Evolutionary conservation across 2,888 invertebrate species (phyloP), one percentile per base, ranked within the genome.

Genomic region (Troilus luridus): DNA sequence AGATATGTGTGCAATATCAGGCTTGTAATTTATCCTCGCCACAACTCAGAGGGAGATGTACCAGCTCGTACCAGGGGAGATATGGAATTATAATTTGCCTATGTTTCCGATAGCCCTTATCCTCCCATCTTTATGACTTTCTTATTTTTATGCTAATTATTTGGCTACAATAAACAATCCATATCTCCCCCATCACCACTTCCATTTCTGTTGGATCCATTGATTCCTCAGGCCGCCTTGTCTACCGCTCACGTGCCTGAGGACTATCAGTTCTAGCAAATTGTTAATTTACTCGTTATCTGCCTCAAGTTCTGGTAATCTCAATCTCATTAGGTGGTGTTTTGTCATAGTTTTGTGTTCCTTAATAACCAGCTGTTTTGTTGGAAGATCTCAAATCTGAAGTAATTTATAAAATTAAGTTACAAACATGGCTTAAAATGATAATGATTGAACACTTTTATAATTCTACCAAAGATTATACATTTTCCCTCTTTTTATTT

Each of bases 81-180:
- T 85, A 85, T 54, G 56, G 85, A 85, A 85, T 85, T 85, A 85
- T 85, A 85, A 85, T 85, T 85, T 85, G 85, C 85, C 56, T 85
- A 85, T 85, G 54, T n/a, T 54, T 56, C 85, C 56, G 85, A 85
- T 85, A 85, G 14, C 56, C n/a, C n/a, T 77, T 58, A 85, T 85
- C 85, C n/a, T 5, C 21, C 85, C 56, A 85, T 85, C 85, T 85
- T 85, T 85, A 85, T 11, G 54, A 10, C 56, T 56, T 85, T 85
- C 85, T 58, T 85, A 54, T 85, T 85, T 85, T 85, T 85, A 85
- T 85, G 56, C 56, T 85, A 85, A 85, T 85, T 85, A 85, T 5
- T 54, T 11, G n/a, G 56, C 10, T 77, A 41, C 19, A 77, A 77
- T 77, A 77, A 77, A 77, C 72, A 77, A 77, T 77, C 9, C 72